Evolutionary conservation across 2,888 invertebrate species (phyloP).

Genomic region (Ophion obscuratus): DNA sequence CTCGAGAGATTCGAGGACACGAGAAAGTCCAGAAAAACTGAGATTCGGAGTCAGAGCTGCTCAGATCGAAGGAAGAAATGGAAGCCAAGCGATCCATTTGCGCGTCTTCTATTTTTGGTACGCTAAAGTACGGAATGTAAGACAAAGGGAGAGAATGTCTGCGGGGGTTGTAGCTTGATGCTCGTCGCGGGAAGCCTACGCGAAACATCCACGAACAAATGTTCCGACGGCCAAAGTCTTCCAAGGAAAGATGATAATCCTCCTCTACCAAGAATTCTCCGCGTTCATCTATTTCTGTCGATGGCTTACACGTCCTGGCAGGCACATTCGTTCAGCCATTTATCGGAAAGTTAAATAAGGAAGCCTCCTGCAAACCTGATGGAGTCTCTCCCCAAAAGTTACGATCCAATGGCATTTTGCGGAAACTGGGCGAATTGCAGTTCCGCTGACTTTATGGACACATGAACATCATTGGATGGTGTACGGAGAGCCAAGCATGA

Average conservation of each 20-base stretch:
- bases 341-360: neutral
- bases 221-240: neutral
- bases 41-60: neutral
- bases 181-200: constrained; percentile 35
- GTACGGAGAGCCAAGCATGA: constrained; percentile 15
- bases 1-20: constrained; percentile 1
- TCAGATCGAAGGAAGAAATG: constrained; percentile 61
- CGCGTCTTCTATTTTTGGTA: constrained; percentile 72
- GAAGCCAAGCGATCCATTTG: constrained; percentile 61
- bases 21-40: neutral
- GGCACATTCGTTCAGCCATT: neutral
- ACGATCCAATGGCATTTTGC: too few relatives aligned
- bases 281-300: neutral
- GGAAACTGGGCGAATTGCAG: neutral
- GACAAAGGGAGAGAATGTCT: constrained; percentile 27
- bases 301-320: neutral
- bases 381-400: too few relatives aligned
- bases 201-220: constrained; percentile 28
- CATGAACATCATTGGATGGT: neutral
- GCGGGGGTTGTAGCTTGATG: constrained; percentile 60
- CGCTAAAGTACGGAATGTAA: constrained; percentile 66
- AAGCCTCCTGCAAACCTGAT: too few relatives aligned
- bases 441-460: neutral
- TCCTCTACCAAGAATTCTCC: neutral
- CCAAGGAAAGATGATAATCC: constrained; percentile 23